These are phyloP conservation scores for Apodemus speciosus DNA, from an alignment of 2,113 vertebrate species.

Conservation along the genomic window DNA sequence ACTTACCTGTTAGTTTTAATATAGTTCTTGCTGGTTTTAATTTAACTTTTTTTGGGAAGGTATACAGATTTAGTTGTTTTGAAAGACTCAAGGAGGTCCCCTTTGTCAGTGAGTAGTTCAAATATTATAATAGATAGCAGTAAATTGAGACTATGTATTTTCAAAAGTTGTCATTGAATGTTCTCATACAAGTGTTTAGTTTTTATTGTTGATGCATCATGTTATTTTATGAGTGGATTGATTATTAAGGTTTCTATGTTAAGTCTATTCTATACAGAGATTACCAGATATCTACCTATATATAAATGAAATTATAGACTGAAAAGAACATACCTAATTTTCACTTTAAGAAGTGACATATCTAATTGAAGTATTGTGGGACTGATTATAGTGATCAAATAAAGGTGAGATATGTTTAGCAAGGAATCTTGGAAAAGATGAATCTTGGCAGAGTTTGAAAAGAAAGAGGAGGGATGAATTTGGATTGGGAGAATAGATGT, in stretches of 20 bases:
- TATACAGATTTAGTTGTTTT: neutral
- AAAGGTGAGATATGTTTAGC: constrained; percentile 24
- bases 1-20: constrained; percentile 22
- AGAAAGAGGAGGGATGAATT: constrained; percentile 21
- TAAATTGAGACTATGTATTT: neutral
- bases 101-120: neutral
- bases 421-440: constrained; percentile 39
- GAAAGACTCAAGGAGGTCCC: neutral
- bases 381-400: constrained; percentile 51
- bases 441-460: constrained; percentile 45
- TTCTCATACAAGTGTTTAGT: neutral
- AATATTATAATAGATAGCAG: neutral
- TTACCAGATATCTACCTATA: neutral
- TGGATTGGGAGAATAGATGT: neutral
- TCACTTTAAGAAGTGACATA: constrained; percentile 16
- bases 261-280: constrained; percentile 14
- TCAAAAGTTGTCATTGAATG: neutral
- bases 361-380: constrained; percentile 39
- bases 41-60: neutral
- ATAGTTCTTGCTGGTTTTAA: neutral
- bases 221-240: constrained; percentile 35
- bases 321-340: constrained; percentile 42
- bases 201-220: neutral
- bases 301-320: constrained; percentile 34
- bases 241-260: neutral